These are phyloP conservation scores for Tipula vernalis DNA, from an alignment of 2,888 invertebrate species.

Conservation along the genomic window DNA sequence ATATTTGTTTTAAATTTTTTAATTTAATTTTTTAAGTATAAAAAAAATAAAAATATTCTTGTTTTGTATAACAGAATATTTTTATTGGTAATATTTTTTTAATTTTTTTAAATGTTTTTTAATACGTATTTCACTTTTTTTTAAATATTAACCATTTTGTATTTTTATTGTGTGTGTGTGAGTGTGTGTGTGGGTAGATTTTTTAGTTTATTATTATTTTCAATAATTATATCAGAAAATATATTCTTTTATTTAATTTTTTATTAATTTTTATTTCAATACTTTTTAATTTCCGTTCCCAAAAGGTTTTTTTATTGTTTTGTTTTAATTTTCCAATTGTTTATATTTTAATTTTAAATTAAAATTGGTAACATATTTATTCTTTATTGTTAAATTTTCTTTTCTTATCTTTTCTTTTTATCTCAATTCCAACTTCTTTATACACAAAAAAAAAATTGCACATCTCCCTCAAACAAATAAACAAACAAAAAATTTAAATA, in stretches of 20 bases:
- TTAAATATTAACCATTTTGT: background rate
- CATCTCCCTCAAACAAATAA: background rate
- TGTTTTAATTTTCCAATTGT: background rate
- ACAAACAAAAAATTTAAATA: background rate
- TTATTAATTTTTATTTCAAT: background rate
- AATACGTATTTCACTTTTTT: background rate
- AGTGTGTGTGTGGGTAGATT: background rate
- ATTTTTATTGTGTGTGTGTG: background rate
- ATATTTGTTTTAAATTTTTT: background rate
- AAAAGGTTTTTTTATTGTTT: background rate
- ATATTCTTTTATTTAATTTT: background rate
- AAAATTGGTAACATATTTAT: background rate
- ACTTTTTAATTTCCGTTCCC: background rate
- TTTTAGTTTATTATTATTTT: background rate
- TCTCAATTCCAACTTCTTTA: background rate
- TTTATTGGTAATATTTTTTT: background rate
- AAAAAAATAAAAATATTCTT: background rate
- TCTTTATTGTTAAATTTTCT: background rate
- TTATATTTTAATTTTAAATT: background rate
- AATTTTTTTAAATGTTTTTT: background rate
- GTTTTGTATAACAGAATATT: background rate
- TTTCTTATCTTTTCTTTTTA: background rate
- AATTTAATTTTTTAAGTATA: background rate
- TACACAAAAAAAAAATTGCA: background rate
- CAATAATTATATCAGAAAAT: background rate